Conservation (phyloP, 2,797 vertebrate genomes). For the Adrianichthys oophorus region DNA sequence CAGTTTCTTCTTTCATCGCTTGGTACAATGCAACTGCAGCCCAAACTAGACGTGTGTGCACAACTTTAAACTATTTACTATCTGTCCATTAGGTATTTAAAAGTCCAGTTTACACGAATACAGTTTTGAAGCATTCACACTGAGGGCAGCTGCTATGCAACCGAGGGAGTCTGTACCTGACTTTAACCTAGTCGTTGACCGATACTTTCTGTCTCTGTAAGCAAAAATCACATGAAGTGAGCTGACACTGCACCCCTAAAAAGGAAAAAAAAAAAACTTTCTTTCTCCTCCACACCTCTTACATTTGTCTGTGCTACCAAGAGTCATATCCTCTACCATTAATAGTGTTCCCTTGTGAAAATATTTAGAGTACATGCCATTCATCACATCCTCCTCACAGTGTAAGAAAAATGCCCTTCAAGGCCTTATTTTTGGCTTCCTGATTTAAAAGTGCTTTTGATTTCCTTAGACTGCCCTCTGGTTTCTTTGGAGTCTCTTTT, state of each 20-base stretch:
- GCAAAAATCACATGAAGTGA: conserved; percentile 63
- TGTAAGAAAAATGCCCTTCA: conserved; percentile 66
- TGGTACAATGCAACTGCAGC: conserved; percentile 11
- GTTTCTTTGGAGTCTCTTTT: conserved; percentile 49
- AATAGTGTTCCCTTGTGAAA: conserved; percentile 69
- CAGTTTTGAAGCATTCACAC: conserved; percentile 55
- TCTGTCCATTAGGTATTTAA: conserved; percentile 44
- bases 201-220: conserved; percentile 62
- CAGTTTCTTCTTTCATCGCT: too few species aligned
- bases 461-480: conserved; percentile 57
- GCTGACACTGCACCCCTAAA: conserved; percentile 72
- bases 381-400: conserved; percentile 71
- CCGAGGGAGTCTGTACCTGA: conserved; percentile 38
- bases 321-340: conserved; percentile 59
- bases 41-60: conserved; percentile 34
- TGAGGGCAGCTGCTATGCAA: conserved; percentile 63
- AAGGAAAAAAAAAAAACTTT: conserved; percentile 28
- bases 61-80: conserved; percentile 44
- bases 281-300: conserved; percentile 33
- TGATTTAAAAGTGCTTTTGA: conserved; percentile 65
- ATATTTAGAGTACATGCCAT: conserved; percentile 68
- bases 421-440: conserved; percentile 55
- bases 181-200: conserved; percentile 65
- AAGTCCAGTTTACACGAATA: conserved; percentile 51
- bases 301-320: conserved; percentile 50